Base-by-base conservation (phyloP, 2,113 vertebrate species). In the Sinosuthora webbiana region DNA sequence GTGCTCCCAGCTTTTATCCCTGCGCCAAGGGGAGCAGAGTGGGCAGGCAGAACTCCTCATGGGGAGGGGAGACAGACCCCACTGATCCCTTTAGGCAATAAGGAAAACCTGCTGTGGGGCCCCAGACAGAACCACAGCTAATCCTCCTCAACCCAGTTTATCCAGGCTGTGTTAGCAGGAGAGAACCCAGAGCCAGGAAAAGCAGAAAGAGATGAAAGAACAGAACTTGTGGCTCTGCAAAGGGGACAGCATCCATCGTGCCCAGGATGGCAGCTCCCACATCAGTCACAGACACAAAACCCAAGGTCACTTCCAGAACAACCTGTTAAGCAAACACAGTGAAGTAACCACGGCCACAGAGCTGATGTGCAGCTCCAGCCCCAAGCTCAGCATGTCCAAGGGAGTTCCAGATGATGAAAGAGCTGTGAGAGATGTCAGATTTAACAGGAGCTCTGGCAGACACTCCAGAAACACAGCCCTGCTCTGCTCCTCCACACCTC, bases 371-470 rank as follows among this genome's bases (percentile, higher is more conserved):
- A 87, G 69, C 75, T 75, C 57, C 50, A 50, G 53, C n/a, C 59
- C 49, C 45, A 30, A 8, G 67, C 47, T 63, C 63, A 67, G 59
- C 37, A 5, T 4, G 55, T 20, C 44, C 45, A 67, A 45, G 67
- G 57, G 17, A 79, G 41, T 3, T 92, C 12, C 42, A 83, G 84
- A 60, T 7, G 90, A 76, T 53, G 62, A 56, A 73, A 71, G 65
- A 79, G 70, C 87, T 44, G 17, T 53, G 77, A 65, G 71, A 88
- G 53, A 80, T 0, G 2, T 10, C 0, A 0, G 49, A 42, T 74
- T 77, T 59, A 83, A 67, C 21, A 85, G 47, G 50, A 80, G 37
- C 49, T 25, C 31, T 9, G 49, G 65, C 59, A 88, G 63, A 49
- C 59, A 33, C 79, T 73, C 77, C 75, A 62, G 20, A 85, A 90